Evolutionary conservation across 2,797 vertebrate species (phyloP).

Genomic region (Mormyrops attenuatus): DNA sequence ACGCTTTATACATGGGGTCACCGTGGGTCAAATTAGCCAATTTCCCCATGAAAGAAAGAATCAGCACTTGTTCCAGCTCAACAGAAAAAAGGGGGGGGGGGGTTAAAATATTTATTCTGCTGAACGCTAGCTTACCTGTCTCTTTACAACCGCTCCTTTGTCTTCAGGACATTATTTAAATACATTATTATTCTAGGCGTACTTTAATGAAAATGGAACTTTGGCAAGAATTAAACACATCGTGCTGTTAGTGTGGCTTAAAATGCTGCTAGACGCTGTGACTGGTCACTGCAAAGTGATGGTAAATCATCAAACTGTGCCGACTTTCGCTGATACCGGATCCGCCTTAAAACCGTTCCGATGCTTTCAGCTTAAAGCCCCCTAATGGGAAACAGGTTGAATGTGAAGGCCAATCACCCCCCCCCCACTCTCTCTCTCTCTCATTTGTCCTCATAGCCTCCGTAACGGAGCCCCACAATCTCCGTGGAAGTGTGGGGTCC

Average conservation of each 20-base stretch:
- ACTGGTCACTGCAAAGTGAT: not conserved
- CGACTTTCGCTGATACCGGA: not conserved
- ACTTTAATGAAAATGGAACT: not conserved
- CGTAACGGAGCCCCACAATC: constrained; percentile 8
- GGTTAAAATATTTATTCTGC: constrained; percentile 30
- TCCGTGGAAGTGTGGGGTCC: not conserved
- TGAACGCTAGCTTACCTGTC: constrained; percentile 25
- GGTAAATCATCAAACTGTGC: not conserved
- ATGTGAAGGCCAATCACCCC: not conserved
- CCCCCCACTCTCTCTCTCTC: not conserved
- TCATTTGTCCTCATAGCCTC: not conserved
- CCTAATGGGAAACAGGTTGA: not conserved
- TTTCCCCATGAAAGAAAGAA: constrained; percentile 33
- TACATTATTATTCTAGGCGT: constrained; percentile 4
- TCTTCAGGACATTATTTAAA: constrained; percentile 5
- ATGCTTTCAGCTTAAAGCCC: not conserved
- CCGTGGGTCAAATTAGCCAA: constrained; percentile 32
- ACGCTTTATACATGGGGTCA: constrained; percentile 30
- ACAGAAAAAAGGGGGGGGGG: not conserved
- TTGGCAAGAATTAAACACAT: not conserved
- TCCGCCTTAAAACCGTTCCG: not conserved
- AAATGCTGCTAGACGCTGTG: not conserved
- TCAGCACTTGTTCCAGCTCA: constrained; percentile 33
- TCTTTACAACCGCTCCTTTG: constrained; percentile 37
- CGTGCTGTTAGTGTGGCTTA: constrained; percentile 13